These are phyloP conservation scores for Limulus polyphemus DNA, from an alignment of 2,888 invertebrate species.

Conservation along the genomic window DNA sequence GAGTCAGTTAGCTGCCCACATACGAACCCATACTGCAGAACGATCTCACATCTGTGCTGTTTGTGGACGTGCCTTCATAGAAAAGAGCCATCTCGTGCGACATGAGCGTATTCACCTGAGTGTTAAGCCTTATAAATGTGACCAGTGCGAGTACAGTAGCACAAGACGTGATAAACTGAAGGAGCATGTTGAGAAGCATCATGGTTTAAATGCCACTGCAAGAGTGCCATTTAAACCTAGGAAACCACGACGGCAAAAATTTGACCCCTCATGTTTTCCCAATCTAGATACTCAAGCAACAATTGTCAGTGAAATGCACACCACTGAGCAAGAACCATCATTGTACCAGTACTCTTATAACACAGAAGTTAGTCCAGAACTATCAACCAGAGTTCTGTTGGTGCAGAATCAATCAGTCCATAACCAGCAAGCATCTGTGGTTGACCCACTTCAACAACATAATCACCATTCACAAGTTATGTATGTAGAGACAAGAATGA, in stretches of 20 bases:
- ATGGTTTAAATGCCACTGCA: conserved; percentile 32
- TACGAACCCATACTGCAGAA: conserved; percentile 45
- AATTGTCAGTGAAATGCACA: too few species aligned
- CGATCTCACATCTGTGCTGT: conserved; percentile 45
- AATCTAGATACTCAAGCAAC: too few species aligned
- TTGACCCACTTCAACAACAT: too few species aligned
- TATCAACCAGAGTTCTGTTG: too few species aligned
- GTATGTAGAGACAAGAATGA: too few species aligned
- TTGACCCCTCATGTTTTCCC: background rate
- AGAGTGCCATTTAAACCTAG: conserved; percentile 28
- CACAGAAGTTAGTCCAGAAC: too few species aligned
- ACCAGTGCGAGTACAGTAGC: conserved; percentile 50
- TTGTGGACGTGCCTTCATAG: conserved; percentile 52
- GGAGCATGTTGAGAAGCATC: conserved; percentile 42
- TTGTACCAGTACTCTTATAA: too few species aligned
- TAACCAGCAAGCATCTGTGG: too few species aligned
- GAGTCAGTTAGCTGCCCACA: conserved; percentile 50
- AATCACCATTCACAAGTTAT: too few species aligned
- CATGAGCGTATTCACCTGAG: conserved; percentile 53
- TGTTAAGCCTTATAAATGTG: conserved; percentile 47
- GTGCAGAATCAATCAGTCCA: too few species aligned
- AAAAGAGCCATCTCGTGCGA: conserved; percentile 51
- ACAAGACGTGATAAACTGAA: conserved; percentile 52
- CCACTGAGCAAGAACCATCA: too few species aligned
- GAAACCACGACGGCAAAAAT: conserved; percentile 23